Percentiles rank a stretch among this genome's conserved stretches.
Evolutionary conservation across 1,140 invertebrate genomes (phyloP).

Genomic region (Brachionus koreanus): DNA sequence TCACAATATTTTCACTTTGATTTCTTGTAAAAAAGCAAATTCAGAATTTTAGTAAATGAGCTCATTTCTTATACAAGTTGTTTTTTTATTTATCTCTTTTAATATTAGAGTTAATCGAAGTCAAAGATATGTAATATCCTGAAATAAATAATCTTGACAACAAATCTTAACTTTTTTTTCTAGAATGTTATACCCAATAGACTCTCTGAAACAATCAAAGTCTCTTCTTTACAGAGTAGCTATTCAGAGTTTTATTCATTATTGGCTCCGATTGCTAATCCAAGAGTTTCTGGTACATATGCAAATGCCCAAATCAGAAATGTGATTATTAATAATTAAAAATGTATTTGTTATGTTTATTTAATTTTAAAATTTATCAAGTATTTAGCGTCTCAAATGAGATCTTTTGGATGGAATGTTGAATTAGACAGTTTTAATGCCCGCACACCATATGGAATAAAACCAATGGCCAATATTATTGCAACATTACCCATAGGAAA

Average conservation of each 20-base stretch:
- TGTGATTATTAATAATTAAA: background rate
- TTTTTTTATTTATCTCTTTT: background rate
- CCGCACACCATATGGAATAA: constrained; percentile 11
- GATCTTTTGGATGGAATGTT: constrained; percentile 30
- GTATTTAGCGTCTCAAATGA: constrained; percentile 20
- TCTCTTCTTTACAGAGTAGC: background rate
- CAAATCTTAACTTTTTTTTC: background rate
- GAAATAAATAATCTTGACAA: background rate
- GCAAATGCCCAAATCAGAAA: constrained; percentile 28
- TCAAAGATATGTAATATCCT: background rate
- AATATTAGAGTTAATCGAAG: background rate
- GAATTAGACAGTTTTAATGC: constrained; percentile 26
- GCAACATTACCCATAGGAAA: background rate
- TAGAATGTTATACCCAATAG: background rate
- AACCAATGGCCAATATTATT: constrained; percentile 32
- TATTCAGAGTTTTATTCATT: background rate
- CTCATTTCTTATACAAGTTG: background rate
- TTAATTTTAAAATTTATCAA: background rate
- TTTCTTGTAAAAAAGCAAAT: too few relatives aligned
- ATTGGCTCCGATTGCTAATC: background rate
- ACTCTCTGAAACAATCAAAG: background rate
- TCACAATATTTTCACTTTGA: too few relatives aligned
- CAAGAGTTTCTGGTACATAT: constrained; percentile 4
- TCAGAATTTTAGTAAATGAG: too few relatives aligned
- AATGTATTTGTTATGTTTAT: background rate